These are phyloP conservation scores for Lasioglossum lativentre DNA, from an alignment of 2,888 invertebrate species.

Conservation along the genomic window DNA sequence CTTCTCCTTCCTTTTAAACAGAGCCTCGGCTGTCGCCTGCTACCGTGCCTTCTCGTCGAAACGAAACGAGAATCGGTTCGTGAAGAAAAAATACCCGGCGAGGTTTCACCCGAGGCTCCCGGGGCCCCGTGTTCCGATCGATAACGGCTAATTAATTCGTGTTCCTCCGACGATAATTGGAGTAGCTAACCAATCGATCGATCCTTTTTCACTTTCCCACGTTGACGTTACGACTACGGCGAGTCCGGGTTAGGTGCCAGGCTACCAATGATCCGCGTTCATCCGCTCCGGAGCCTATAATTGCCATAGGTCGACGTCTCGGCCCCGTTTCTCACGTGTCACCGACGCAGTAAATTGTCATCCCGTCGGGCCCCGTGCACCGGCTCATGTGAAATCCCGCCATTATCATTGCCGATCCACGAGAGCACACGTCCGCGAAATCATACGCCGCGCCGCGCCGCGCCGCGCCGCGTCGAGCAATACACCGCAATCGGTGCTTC, in stretches of 20 bases:
- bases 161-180: conserved; percentile 77
- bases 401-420: conserved; percentile 57
- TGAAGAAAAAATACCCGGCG: background rate
- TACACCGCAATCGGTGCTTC: background rate
- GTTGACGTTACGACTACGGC: conserved; percentile 54
- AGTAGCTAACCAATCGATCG: conserved; percentile 72
- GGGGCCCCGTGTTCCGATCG: conserved; percentile 56
- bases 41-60: conserved; percentile 18
- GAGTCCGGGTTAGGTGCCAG: conserved; percentile 26
- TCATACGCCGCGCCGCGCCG: conserved; percentile 28
- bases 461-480: background rate
- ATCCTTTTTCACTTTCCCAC: conserved; percentile 75
- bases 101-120: conserved; percentile 43
- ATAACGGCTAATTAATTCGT: conserved; percentile 80
- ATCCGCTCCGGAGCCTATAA: conserved; percentile 49
- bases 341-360: conserved; percentile 67
- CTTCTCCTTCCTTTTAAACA: conserved; percentile 53
- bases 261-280: conserved; percentile 36
- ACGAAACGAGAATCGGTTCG: background rate
- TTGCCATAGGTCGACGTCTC: conserved; percentile 46
- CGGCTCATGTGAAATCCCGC: conserved; percentile 67
- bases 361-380: conserved; percentile 24
- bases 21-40: conserved; percentile 22
- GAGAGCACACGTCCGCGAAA: conserved; percentile 15
- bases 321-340: conserved; percentile 71